Conservation (phyloP, 2,797 vertebrate species). For the Heteromormyrus szaboi region DNA sequence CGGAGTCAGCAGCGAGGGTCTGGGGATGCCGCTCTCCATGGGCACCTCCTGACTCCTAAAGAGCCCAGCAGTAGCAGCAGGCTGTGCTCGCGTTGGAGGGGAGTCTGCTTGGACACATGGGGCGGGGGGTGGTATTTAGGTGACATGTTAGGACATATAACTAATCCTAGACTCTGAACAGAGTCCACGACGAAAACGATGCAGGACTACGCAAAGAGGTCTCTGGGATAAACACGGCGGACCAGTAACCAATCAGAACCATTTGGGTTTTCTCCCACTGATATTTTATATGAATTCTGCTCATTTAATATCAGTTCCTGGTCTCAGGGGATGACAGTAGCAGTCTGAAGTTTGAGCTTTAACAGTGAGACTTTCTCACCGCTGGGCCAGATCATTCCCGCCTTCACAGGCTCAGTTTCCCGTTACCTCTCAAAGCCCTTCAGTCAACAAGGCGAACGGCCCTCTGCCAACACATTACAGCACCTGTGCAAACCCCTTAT, state of each 20-base stretch:
- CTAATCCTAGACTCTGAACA: not conserved
- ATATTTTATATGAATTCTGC: not conserved
- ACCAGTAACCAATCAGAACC: not conserved
- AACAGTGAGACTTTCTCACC: not conserved
- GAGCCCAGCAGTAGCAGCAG: conserved; percentile 68
- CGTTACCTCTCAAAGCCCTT: not conserved
- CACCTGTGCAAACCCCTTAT: not conserved
- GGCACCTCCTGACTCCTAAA: conserved; percentile 75
- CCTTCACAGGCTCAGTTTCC: not conserved
- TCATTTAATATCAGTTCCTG: not conserved
- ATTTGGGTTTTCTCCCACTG: not conserved
- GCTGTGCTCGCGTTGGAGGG: conserved; percentile 66
- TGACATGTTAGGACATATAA: not conserved
- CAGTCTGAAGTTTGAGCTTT: not conserved
- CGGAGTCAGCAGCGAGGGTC: conserved; percentile 76
- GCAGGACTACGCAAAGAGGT: not conserved
- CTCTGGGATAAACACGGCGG: not conserved
- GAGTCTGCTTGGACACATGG: conserved; percentile 67
- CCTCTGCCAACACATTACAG: not conserved
- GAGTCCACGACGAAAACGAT: not conserved
- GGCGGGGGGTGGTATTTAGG: not conserved
- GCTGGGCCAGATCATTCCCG: not conserved
- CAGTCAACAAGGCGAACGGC: not conserved
- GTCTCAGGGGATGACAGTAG: not conserved
- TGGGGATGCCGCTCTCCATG: conserved; percentile 74